A percentile compares a stretch with the other conserved stretches of the same genome.
These are phyloP conservation scores for Cephalotes varians DNA, from an alignment of 2,888 invertebrate genomes.

Conservation along the genomic window DNA sequence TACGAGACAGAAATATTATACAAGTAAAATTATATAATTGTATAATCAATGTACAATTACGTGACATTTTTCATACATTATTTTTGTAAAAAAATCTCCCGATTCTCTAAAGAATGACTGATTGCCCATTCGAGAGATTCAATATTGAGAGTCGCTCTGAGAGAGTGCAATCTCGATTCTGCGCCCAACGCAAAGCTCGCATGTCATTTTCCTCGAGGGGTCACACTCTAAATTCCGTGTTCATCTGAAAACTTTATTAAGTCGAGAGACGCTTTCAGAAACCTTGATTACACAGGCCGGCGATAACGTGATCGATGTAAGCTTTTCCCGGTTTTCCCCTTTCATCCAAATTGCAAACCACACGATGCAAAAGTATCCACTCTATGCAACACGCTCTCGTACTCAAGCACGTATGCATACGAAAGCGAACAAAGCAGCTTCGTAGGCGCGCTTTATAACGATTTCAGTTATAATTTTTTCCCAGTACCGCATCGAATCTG, in stretches of 20 bases:
- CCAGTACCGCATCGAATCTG: not conserved
- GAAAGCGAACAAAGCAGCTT: constrained; percentile 22
- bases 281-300: constrained; percentile 43
- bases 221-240: constrained; percentile 46
- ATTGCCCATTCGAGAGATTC: constrained; percentile 39
- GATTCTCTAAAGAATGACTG: constrained; percentile 18
- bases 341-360: constrained; percentile 30
- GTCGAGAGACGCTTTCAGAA: constrained; percentile 42
- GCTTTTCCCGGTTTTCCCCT: constrained; percentile 30
- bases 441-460: constrained; percentile 38
- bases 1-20: not conserved
- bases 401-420: not conserved
- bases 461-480: constrained; percentile 50
- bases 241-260: constrained; percentile 51
- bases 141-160: constrained; percentile 40
- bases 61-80: constrained; percentile 9
- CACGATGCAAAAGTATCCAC: constrained; percentile 33
- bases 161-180: constrained; percentile 34
- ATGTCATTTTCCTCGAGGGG: constrained; percentile 45
- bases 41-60: constrained; percentile 20
- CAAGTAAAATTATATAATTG: not conserved
- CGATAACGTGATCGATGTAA: constrained; percentile 52
- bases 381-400: not conserved
- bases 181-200: constrained; percentile 20
- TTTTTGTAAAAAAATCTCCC: not conserved